These are phyloP conservation scores for Coelopa pilipes DNA, from an alignment of 2,888 invertebrate species.

Conservation along the genomic window DNA sequence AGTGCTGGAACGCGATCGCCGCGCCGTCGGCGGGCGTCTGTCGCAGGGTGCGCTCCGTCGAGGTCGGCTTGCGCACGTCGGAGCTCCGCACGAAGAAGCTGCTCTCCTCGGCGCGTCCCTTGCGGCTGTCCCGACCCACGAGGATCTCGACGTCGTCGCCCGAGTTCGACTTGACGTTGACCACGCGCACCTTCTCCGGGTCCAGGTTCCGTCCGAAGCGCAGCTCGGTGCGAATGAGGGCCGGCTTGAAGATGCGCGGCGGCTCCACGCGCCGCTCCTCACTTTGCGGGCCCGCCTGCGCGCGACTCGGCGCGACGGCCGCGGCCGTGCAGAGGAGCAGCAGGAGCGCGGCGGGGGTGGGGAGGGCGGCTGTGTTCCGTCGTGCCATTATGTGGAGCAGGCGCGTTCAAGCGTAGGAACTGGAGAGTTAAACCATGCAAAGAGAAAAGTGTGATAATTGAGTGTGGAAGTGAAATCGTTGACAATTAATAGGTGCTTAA, in stretches of 20 bases:
- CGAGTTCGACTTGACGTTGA: conserved; percentile 80
- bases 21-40: not conserved
- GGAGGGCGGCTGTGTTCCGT: not conserved
- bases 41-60: conserved; percentile 6
- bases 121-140: conserved; percentile 60
- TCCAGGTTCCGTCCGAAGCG: conserved; percentile 82
- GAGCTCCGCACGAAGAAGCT: conserved; percentile 56
- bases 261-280: conserved; percentile 3
- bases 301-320: conserved; percentile 25
- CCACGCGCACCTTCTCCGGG: conserved; percentile 79
- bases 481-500: too few species aligned
- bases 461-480: too few species aligned
- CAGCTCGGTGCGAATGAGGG: conserved; percentile 78
- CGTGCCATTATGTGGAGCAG: not conserved
- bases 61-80: conserved; percentile 46
- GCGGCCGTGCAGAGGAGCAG: not conserved
- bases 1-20: conserved; percentile 49
- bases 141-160: conserved; percentile 79
- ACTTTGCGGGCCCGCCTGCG: conserved; percentile 32
- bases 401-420: not conserved
- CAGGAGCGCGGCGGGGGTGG: not conserved
- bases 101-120: conserved; percentile 50
- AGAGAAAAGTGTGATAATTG: not conserved
- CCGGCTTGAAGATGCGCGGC: conserved; percentile 63
- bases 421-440: not conserved